Conservation (phyloP, 2,113 vertebrate species). For the Nestor notabilis region DNA sequence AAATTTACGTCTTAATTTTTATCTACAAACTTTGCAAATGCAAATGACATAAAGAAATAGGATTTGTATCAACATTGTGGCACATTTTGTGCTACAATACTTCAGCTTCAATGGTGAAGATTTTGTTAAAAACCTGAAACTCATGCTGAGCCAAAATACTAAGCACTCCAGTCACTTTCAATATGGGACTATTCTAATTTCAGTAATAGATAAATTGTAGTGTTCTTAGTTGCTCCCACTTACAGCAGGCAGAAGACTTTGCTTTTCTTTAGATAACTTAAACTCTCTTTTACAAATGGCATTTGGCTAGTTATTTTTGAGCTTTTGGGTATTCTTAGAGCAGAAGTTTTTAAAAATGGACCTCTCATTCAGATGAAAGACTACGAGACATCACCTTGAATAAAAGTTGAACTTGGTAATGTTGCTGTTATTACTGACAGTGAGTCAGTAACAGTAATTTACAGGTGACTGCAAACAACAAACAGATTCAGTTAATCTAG, state of each 20-base stretch:
- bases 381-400: background rate
- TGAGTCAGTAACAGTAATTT: background rate
- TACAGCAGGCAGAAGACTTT: background rate
- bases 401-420: background rate
- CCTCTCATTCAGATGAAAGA: background rate
- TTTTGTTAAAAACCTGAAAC: conserved; percentile 1
- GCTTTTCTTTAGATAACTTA: background rate
- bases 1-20: background rate
- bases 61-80: background rate
- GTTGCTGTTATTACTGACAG: background rate
- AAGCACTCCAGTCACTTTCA: background rate
- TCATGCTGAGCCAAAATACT: background rate
- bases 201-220: background rate
- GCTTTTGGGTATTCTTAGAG: background rate
- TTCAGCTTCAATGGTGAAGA: background rate
- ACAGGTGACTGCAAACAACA: background rate
- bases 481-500: background rate
- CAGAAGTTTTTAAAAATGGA: background rate
- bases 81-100: background rate
- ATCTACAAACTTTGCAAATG: background rate
- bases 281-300: background rate
- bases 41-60: background rate
- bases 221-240: background rate
- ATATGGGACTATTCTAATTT: background rate
- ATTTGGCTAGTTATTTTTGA: background rate